Percentiles rank a stretch among this genome's conserved stretches.
phyloP scores from a whole-genome alignment of 2,113 vertebrate genomes.

The Pseudorasbora parva region DNA sequence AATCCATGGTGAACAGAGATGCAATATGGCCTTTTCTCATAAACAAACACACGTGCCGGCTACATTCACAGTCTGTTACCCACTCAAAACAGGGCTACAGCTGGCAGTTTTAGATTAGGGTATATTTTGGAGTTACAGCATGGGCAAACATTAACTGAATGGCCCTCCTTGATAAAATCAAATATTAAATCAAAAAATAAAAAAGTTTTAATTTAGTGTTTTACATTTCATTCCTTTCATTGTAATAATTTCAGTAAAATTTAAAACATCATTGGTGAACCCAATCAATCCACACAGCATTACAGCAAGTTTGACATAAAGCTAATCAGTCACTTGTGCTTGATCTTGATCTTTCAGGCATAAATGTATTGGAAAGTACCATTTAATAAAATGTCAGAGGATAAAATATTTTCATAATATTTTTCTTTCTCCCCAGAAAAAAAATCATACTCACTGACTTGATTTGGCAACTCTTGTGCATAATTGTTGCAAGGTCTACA shows the following conservation, averaged over 20 bases:
- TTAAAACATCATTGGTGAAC: not conserved
- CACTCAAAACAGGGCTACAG: constrained; percentile 48
- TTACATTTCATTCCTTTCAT: not conserved
- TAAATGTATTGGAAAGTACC: not conserved
- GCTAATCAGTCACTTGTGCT: not conserved
- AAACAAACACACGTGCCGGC: constrained; percentile 39
- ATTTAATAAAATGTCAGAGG: not conserved
- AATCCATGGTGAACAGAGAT: constrained; percentile 57
- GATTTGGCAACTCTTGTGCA: not conserved
- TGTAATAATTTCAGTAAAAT: not conserved
- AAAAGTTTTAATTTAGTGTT: not conserved
- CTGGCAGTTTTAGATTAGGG: constrained; percentile 49
- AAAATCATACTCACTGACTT: not conserved
- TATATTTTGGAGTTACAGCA: constrained; percentile 24
- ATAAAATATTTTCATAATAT: not conserved
- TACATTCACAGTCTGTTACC: constrained; percentile 51
- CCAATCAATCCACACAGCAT: not conserved
- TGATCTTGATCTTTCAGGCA: not conserved
- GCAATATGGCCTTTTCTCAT: constrained; percentile 59
- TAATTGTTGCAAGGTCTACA: not conserved
- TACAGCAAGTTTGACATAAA: not conserved
- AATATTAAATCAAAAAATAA: not conserved
- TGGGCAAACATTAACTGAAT: constrained; percentile 19
- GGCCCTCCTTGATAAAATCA: not conserved
- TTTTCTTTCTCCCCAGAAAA: too few species aligned